These are phyloP conservation scores for Choristoneura fumiferana DNA, from an alignment of 1,140 invertebrate genomes.

Conservation along the genomic window DNA sequence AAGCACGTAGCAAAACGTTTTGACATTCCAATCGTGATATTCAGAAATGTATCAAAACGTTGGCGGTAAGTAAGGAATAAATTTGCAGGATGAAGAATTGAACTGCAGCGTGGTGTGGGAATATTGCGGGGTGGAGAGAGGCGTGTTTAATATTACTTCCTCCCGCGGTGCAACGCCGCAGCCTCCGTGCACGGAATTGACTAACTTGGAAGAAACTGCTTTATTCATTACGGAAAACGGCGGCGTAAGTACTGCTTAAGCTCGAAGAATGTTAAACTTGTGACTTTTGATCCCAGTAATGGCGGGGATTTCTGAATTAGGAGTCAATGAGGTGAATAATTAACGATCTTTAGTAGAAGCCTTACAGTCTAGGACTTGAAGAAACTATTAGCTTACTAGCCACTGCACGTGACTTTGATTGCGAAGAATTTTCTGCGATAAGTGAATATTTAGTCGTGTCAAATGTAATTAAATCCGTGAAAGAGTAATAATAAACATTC, in stretches of 20 bases:
- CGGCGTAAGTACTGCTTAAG: slow-evolving; percentile 1
- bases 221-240: slow-evolving; percentile 13
- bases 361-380: not conserved
- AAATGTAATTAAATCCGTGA: too few relatives aligned
- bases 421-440: too few relatives aligned
- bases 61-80: slow-evolving; percentile 1
- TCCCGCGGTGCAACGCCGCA: slow-evolving; percentile 3
- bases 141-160: too few relatives aligned
- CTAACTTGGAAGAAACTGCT: slow-evolving; percentile 11
- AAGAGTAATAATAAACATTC: too few relatives aligned
- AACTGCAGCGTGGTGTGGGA: not conserved
- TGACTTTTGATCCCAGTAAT: slow-evolving; percentile 8
- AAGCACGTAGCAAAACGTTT: slow-evolving; percentile 12
- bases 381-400: too few relatives aligned
- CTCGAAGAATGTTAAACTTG: slow-evolving; percentile 13
- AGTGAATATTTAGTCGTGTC: too few relatives aligned
- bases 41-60: slow-evolving; percentile 15
- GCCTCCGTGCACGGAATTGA: slow-evolving; percentile 8
- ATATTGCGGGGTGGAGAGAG: not conserved
- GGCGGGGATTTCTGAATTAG: not conserved
- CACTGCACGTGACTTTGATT: too few relatives aligned
- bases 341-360: not conserved
- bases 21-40: slow-evolving; percentile 18
- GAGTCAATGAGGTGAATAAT: slow-evolving; percentile 16
- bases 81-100: slow-evolving; percentile 8